Evolutionary conservation across 2,113 vertebrate genomes (phyloP).

Genomic region (Tamias sibiricus): DNA sequence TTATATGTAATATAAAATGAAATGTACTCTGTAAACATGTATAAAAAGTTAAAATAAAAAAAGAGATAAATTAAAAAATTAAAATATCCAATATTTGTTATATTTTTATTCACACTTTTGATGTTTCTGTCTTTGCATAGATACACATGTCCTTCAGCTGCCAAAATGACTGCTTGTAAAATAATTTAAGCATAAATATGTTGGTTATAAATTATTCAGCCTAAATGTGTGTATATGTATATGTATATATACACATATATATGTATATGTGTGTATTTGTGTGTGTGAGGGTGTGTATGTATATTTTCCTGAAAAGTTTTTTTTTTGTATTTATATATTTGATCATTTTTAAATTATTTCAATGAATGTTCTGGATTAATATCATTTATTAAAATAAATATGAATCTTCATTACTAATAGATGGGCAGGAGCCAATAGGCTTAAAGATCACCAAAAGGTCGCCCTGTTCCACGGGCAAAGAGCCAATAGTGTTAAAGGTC

Average conservation of each 20-base stretch:
- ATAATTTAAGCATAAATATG: not conserved
- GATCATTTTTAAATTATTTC: not conserved
- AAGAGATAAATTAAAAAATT: too few relatives aligned
- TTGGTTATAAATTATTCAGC: not conserved
- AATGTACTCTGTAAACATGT: too few relatives aligned
- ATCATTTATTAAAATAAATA: not conserved
- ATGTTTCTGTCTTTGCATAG: not conserved
- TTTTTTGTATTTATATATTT: not conserved
- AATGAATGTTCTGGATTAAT: not conserved
- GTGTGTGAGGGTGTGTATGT: not conserved
- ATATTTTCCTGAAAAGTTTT: not conserved
- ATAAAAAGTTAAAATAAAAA: too few relatives aligned
- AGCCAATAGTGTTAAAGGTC: too few relatives aligned
- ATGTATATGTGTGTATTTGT: too few relatives aligned
- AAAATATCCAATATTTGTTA: not conserved
- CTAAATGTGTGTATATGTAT: not conserved
- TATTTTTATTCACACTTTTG: not conserved
- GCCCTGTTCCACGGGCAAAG: too few relatives aligned
- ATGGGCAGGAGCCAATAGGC: too few relatives aligned
- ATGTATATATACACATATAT: too few relatives aligned
- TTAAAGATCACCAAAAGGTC: too few relatives aligned
- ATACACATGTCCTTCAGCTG: not conserved
- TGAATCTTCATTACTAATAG: not conserved
- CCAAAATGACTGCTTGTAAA: not conserved
- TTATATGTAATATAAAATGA: too few relatives aligned